Conservation (phyloP, 1,140 invertebrate genomes). For the Anagrus nilaparvatae region DNA sequence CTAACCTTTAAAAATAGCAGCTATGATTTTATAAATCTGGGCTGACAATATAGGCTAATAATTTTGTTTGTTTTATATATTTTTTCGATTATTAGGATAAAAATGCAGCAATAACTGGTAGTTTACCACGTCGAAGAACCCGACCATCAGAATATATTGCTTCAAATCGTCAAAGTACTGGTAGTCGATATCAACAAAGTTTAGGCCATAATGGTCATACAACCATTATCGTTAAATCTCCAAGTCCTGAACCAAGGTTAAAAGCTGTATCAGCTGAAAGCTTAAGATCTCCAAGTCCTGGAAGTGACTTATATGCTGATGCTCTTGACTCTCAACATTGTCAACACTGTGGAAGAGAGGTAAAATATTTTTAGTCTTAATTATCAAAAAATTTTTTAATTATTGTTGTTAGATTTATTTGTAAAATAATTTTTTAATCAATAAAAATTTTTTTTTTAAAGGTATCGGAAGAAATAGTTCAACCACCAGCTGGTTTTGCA, state of each 20-base stretch:
- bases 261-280: slow-evolving; percentile 80
- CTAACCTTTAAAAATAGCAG: no score
- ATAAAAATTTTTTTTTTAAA: slow-evolving; percentile 25
- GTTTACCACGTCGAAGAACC: slow-evolving; percentile 54
- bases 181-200: slow-evolving; percentile 31
- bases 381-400: background rate
- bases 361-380: slow-evolving; percentile 23
- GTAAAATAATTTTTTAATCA: slow-evolving; percentile 15
- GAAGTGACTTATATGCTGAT: slow-evolving; percentile 62
- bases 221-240: slow-evolving; percentile 34
- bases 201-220: slow-evolving; percentile 33
- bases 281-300: slow-evolving; percentile 70
- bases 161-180: slow-evolving; percentile 31
- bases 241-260: slow-evolving; percentile 43
- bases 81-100: slow-evolving; percentile 37
- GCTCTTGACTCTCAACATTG: slow-evolving; percentile 47
- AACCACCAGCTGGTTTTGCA: slow-evolving; percentile 75
- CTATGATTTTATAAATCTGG: background rate
- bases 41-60: no score
- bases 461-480: slow-evolving; percentile 64
- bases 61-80: no score
- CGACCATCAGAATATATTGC: slow-evolving; percentile 43
- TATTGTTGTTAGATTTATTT: slow-evolving; percentile 6
- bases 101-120: slow-evolving; percentile 52
- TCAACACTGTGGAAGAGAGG: slow-evolving; percentile 70